Base-by-base conservation (phyloP, 2,888 invertebrate genomes). In the Stenurella melanura region DNA sequence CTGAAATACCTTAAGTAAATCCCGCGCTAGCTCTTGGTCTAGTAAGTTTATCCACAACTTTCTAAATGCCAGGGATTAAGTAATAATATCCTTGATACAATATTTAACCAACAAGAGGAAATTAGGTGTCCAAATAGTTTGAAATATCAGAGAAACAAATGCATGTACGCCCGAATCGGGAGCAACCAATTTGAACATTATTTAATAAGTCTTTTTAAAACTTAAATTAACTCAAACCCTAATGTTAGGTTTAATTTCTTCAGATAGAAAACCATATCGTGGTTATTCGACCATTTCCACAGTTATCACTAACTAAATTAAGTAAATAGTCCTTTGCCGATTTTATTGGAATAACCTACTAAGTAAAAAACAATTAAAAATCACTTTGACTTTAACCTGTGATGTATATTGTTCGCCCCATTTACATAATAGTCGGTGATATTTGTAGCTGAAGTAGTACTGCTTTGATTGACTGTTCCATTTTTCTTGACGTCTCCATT, bases 351-450 rank as follows among this genome's bases (percentile, higher is more conserved):
- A 74, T 67, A 38, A 72, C 69, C 69, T 60, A 73, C 77, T 78
- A 78, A 72, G 56, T 71, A 67, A 60, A n/a, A 73, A 68, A 63
- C 64, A 73, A 75, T 15, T 61, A 19, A 60, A 60, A 56, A 83
- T 87, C 87, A 88, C 81, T 88, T 85, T 78, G 85, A 82, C 74
- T 87, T 88, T 76, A 86, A 84, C 83, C 87, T 87, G 76, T 87
- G 87, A 80, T 87, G 85, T 74, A 87, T 71, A 42, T 87, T 86
- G 9, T 84, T 78, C 63, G 87, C 80, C 74, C 90, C 91, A 83
- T 91, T 91, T 72, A 91, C 89, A 81, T 92, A 91, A 83, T 91
- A 91, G 83, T 91, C 91, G 34, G 91, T 90, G 15, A 90, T 90
- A 82, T 83, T 83, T 54, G 82, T 86, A 21, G 64, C 82, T 76